Percentiles rank a stretch among this genome's conserved stretches.
Conservation (phyloP, 2,113 vertebrate genomes). For the Cyanistes caeruleus region DNA sequence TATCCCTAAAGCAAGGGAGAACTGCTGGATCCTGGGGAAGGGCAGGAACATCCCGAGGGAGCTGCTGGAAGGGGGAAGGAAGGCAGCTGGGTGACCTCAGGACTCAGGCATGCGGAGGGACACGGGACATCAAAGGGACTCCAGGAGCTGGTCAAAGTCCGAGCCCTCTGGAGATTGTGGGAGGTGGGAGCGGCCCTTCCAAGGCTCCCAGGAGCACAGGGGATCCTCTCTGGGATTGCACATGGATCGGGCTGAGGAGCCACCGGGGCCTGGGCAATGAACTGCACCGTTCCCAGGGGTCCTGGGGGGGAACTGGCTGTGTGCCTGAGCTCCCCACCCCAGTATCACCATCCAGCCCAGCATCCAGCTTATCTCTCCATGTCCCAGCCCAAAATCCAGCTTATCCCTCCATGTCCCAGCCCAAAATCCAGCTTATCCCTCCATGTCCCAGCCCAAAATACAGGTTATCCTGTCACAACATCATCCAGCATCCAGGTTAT, state of each 20-base stretch:
- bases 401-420: not conserved
- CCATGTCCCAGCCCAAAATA: not conserved
- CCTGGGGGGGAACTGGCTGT: not conserved
- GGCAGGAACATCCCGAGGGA: not conserved
- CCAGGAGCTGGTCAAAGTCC: not conserved
- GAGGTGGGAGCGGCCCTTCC: not conserved
- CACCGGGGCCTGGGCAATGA: not conserved
- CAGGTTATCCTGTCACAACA: not conserved
- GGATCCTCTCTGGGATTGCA: not conserved
- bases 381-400: not conserved
- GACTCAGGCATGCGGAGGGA: not conserved
- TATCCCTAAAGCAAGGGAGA: not conserved
- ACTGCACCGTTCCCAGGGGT: not conserved
- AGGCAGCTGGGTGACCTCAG: constrained; percentile 3
- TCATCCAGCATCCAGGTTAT: not conserved
- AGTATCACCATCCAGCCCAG: not conserved
- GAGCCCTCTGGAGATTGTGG: not conserved
- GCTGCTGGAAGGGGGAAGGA: not conserved
- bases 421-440: not conserved
- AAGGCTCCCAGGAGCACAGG: not conserved
- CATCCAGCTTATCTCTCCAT: not conserved
- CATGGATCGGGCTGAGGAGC: rapidly evolving
- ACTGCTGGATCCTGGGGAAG: not conserved
- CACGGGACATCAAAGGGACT: constrained; percentile 7
- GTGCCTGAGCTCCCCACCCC: rapidly evolving